These are phyloP conservation scores for Cotesia vestalis DNA, from an alignment of 1,140 invertebrate species.

Conservation along the genomic window DNA sequence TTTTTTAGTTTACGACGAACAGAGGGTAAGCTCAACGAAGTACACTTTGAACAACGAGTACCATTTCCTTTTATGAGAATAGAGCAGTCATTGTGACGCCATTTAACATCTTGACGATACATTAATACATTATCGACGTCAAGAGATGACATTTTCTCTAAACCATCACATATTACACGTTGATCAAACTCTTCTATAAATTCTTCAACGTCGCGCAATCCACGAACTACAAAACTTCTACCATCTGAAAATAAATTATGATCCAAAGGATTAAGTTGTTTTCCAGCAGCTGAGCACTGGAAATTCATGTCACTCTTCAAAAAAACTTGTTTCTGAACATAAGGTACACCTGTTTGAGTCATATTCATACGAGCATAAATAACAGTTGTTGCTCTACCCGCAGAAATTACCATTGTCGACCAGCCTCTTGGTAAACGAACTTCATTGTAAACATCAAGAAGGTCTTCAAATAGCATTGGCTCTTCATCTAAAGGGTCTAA, in stretches of 20 bases:
- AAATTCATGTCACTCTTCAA: slow-evolving; percentile 58
- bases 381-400: slow-evolving; percentile 54
- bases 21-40: slow-evolving; percentile 39
- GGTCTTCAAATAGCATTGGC: slow-evolving; percentile 57
- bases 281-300: slow-evolving; percentile 51
- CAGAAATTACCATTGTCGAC: slow-evolving; percentile 55
- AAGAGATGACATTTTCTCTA: slow-evolving; percentile 30
- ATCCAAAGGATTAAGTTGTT: slow-evolving; percentile 51
- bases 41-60: slow-evolving; percentile 52
- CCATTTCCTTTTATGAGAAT: slow-evolving; percentile 53
- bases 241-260: slow-evolving; percentile 52
- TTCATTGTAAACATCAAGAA: slow-evolving; percentile 58
- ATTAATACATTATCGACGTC: slow-evolving; percentile 44
- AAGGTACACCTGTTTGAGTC: slow-evolving; percentile 53
- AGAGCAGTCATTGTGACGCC: slow-evolving; percentile 56
- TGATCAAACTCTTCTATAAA: slow-evolving; percentile 59
- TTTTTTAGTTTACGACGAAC: slow-evolving; percentile 30
- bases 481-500: slow-evolving; percentile 33
- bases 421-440: slow-evolving; percentile 55
- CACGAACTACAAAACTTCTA: slow-evolving; percentile 45
- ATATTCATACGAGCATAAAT: slow-evolving; percentile 54
- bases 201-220: slow-evolving; percentile 55
- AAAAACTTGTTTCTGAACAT: slow-evolving; percentile 58
- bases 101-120: slow-evolving; percentile 53
- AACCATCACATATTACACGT: slow-evolving; percentile 56